Base-by-base conservation (phyloP, 2,113 vertebrate species). In the Cnemophilus loriae region DNA sequence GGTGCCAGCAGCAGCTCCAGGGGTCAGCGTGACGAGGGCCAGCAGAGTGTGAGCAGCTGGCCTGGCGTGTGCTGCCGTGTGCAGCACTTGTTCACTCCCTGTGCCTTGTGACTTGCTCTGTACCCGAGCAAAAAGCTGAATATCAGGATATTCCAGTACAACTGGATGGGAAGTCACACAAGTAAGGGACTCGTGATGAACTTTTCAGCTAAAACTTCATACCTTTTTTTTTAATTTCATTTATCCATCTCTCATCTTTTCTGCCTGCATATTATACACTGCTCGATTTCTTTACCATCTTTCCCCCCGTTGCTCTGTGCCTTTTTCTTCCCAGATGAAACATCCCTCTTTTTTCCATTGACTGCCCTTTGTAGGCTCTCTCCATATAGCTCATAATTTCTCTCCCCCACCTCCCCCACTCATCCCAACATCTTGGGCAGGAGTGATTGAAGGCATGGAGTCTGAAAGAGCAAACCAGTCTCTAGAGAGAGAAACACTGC, bases 381-480 rank as follows among this genome's bases (percentile, higher is more conserved):
- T 94, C 89, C 77, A 28, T 23, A 33, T 23, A 60, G 30, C 65
- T 80, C 55, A 56, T 79, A 42, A 94, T 83, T 86, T 78, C 55
- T 89, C 11, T 80, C 79, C 30, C 55, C 83, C 42, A 30, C 67
- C 87, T 94, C 49, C 80, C 76, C 84, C 46, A 13, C 39, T 73
- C 59, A 16, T 90, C 55, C 68, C 7, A 4, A 30, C 53, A 17
- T 93, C 85, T 80, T 70, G 75, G 59, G 63, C 78, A 95, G 90
- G n/a, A 83, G 42, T 35, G 85, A 89, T 67, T 85, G 91, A 90
- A 87, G 57, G 53, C 42, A 76, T 46, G 46, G 63, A 67, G 78
- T 83, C 78, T 83, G 87, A 87, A 94, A 88, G 78, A 95, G 91
- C 77, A 90, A 90, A 75, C 91, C 61, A 37, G 70, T 59, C 84